Conservation (phyloP, 1,140 invertebrate genomes). For the Tetramorium alpestre region DNA sequence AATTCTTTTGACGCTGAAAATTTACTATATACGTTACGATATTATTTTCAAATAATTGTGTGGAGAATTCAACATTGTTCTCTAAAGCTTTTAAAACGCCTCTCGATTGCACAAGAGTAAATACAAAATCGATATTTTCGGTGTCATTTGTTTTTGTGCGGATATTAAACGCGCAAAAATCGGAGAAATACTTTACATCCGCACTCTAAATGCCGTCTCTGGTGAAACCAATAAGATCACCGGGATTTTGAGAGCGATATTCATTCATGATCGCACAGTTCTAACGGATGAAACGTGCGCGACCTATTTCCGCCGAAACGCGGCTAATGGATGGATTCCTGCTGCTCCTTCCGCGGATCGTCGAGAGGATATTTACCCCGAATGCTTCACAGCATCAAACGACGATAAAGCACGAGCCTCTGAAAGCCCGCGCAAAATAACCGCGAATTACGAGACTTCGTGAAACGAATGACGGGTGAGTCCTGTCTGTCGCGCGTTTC, state of each 20-base stretch:
- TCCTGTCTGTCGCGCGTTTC: neutral
- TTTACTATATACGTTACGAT: neutral
- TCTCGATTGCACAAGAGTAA: neutral
- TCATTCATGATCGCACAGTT: conserved; percentile 40
- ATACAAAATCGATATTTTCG: neutral
- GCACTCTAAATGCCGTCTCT: neutral
- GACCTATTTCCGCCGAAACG: conserved; percentile 60
- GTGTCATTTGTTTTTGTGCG: neutral
- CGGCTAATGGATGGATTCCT: conserved; percentile 2
- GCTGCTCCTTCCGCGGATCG: neutral
- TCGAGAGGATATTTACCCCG: conserved; percentile 24
- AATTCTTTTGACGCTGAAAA: neutral
- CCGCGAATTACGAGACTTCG: conserved; percentile 12
- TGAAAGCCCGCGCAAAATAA: neutral
- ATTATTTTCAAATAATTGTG: neutral
- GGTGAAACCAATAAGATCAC: conserved; percentile 41
- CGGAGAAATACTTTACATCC: neutral
- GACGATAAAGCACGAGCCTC: conserved; percentile 13
- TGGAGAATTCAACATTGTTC: neutral
- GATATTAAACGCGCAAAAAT: neutral
- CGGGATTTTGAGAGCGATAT: conserved; percentile 47
- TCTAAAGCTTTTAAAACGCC: neutral
- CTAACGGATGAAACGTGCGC: conserved; percentile 42
- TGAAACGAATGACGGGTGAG: neutral
- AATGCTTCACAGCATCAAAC: conserved; percentile 17